Evolutionary conservation across 2,113 vertebrate genomes (phyloP).

Genomic region (Coregonus clupeaformis): DNA sequence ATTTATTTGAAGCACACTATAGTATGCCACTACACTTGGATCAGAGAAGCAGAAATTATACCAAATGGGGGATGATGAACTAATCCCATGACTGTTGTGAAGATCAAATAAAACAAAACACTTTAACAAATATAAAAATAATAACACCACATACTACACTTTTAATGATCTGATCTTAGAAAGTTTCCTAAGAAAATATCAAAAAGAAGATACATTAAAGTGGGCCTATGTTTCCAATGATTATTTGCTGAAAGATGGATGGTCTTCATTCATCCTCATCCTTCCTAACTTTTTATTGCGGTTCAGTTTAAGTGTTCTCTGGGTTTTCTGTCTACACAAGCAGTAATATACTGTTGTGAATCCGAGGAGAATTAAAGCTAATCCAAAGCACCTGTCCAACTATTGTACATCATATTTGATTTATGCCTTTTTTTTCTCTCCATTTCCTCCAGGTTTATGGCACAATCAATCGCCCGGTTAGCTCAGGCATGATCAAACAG

Average conservation of each 20-base stretch:
- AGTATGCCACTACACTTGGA: neutral
- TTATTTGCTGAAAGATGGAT: neutral
- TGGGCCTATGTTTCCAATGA: neutral
- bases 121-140: too few species aligned
- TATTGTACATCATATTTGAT: constrained; percentile 52
- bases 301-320: neutral
- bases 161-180: too few species aligned
- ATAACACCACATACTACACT: too few species aligned
- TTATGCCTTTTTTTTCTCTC: constrained; percentile 36
- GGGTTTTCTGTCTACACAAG: constrained; percentile 25
- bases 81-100: neutral
- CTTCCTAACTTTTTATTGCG: neutral
- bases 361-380: constrained; percentile 26
- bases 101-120: neutral
- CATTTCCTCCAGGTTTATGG: constrained; percentile 36
- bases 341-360: constrained; percentile 29
- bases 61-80: neutral
- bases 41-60: neutral
- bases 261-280: too few species aligned
- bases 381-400: constrained; percentile 41
- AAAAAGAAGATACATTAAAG: too few species aligned
- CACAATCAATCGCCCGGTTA: constrained; percentile 52
- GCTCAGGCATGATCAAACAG: constrained; percentile 52
- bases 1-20: neutral
- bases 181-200: too few species aligned